phyloP scores from a whole-genome alignment of 1,140 invertebrate genomes.

The Doryteuthis pealeii region DNA sequence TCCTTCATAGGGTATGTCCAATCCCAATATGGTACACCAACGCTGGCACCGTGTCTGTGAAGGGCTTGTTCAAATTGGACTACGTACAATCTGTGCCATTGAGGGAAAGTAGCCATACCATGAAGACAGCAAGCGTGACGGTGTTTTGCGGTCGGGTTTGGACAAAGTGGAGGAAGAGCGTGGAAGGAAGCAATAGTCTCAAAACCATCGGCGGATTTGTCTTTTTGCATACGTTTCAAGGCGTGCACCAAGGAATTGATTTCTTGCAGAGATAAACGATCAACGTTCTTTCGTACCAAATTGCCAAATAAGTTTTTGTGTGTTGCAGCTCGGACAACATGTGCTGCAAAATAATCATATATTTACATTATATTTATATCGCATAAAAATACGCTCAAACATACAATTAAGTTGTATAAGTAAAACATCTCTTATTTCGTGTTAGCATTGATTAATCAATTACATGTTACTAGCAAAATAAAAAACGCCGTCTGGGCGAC shows the following conservation, averaged over 20 bases:
- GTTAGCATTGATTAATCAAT: too few species aligned
- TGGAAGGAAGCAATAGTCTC: conserved; percentile 32
- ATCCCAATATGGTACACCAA: conserved; percentile 25
- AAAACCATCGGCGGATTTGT: conserved; percentile 30
- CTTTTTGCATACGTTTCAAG: conserved; percentile 21
- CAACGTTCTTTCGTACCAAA: conserved; percentile 24
- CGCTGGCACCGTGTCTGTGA: conserved; percentile 21
- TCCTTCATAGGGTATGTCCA: conserved; percentile 17
- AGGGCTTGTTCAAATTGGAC: conserved; percentile 31
- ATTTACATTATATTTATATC: too few species aligned
- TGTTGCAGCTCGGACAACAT: too few species aligned
- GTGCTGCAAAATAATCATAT: too few species aligned
- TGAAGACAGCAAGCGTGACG: conserved; percentile 31
- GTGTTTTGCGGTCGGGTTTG: conserved; percentile 20
- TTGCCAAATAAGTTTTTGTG: neutral
- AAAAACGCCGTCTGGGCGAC: too few species aligned
- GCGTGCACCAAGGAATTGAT: conserved; percentile 23
- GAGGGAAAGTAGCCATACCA: conserved; percentile 31
- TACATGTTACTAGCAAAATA: too few species aligned
- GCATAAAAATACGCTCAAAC: too few species aligned
- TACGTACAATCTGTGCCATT: conserved; percentile 34
- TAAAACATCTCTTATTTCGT: too few species aligned
- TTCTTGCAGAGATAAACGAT: conserved; percentile 20
- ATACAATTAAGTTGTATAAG: too few species aligned
- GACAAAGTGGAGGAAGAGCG: conserved; percentile 30